Evolutionary conservation across 2,888 invertebrate genomes (phyloP).

Genomic region (Lamellibrachia columna): DNA sequence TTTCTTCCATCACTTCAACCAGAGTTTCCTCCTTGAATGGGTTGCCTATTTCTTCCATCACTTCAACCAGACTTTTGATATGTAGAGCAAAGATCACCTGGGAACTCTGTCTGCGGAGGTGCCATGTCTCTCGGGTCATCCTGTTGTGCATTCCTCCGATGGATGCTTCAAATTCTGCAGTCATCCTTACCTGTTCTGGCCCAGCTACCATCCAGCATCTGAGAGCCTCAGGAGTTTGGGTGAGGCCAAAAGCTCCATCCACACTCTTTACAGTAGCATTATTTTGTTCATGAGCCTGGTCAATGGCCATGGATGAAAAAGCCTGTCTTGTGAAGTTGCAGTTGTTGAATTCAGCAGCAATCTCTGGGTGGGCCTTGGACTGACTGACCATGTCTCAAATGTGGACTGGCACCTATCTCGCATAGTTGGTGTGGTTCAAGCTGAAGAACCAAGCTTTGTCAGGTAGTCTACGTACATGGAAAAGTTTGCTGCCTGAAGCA

Average conservation of each 20-base stretch:
- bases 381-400: conserved; percentile 29
- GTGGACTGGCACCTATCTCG: conserved; percentile 33
- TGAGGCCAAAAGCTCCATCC: conserved; percentile 26
- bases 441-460: conserved; percentile 25
- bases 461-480: too few species aligned
- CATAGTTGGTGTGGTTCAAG: conserved; percentile 31
- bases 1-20: neutral
- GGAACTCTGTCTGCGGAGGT: conserved; percentile 14
- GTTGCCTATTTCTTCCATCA: neutral
- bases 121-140: neutral
- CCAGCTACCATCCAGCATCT: conserved; percentile 21
- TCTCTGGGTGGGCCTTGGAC: conserved; percentile 23
- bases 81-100: conserved; percentile 13
- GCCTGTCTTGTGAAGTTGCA: conserved; percentile 28
- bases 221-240: neutral
- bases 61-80: neutral
- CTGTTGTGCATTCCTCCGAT: neutral
- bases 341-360: conserved; percentile 23
- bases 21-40: conserved; percentile 14
- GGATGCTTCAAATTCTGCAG: conserved; percentile 25
- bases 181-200: neutral
- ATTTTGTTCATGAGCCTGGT: conserved; percentile 31
- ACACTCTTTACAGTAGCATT: conserved; percentile 28
- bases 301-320: conserved; percentile 27
- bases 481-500: too few species aligned